Conservation (phyloP, 64 coral and sea anemone genomes). For the Dendronephthya gigantea region DNA sequence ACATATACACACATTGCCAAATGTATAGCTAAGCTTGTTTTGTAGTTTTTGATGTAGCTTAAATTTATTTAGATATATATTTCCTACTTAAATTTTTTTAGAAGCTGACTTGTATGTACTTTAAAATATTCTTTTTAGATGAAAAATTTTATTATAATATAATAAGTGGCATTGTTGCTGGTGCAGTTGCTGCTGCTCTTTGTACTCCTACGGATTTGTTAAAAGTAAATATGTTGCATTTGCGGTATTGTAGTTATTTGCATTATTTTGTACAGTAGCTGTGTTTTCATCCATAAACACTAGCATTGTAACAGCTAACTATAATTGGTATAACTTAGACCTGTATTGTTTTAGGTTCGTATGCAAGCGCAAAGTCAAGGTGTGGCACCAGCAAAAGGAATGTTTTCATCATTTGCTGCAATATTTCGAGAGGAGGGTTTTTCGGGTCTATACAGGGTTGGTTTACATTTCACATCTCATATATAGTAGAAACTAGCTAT, state of each 20-base stretch:
- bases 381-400: conserved; percentile 43
- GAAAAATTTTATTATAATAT: conserved; percentile 70
- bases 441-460: not conserved
- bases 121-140: conserved; percentile 64
- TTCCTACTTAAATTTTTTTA: too few relatives aligned
- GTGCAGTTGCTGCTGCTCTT: conserved; percentile 69
- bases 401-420: conserved; percentile 59
- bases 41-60: too few relatives aligned
- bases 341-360: conserved; percentile 43
- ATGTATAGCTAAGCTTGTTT: too few relatives aligned
- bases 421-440: conserved; percentile 85
- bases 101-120: too few relatives aligned
- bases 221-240: conserved; percentile 43
- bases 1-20: too few relatives aligned
- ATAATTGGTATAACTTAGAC: not conserved
- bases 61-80: too few relatives aligned
- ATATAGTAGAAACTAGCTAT: too few relatives aligned
- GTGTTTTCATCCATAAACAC: too few relatives aligned
- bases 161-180: conserved; percentile 67
- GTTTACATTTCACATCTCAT: too few relatives aligned
- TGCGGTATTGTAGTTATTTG: not conserved
- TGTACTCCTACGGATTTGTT: conserved; percentile 96
- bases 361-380: conserved; percentile 79
- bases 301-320: too few relatives aligned
- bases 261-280: too few relatives aligned